phyloP scores from a whole-genome alignment of 1,140 invertebrate genomes.

The Drosophila kurseongensis region DNA sequence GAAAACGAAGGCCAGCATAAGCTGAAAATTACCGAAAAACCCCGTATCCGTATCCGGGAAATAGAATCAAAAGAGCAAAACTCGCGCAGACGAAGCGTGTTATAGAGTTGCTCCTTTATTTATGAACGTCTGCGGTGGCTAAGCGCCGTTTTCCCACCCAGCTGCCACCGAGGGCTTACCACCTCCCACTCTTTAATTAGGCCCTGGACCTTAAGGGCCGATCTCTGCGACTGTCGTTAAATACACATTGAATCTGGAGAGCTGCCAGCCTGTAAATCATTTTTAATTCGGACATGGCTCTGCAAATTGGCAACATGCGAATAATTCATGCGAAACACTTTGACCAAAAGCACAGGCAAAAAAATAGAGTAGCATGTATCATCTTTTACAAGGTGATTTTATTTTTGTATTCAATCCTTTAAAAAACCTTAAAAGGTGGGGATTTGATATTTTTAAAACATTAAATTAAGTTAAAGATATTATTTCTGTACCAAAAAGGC shows the following conservation, averaged over 20 bases:
- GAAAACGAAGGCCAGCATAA: conserved; percentile 70
- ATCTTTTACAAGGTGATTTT: too few species aligned
- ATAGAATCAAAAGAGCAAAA: conserved; percentile 52
- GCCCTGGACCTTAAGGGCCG: background rate
- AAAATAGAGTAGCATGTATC: background rate
- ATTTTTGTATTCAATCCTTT: too few species aligned
- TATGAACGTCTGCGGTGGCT: conserved; percentile 50
- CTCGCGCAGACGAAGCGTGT: conserved; percentile 54
- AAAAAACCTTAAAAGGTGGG: too few species aligned
- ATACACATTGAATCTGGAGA: conserved; percentile 16
- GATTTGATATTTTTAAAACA: too few species aligned
- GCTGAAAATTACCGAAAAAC: conserved; percentile 63
- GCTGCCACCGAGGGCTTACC: background rate
- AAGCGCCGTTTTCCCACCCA: conserved; percentile 21
- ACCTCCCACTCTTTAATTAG: conserved; percentile 8
- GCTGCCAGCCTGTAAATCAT: conserved; percentile 29
- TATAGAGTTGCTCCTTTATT: conserved; percentile 53
- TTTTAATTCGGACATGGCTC: conserved; percentile 14
- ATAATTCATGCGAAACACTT: conserved; percentile 50
- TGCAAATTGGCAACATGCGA: conserved; percentile 37
- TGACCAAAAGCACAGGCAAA: background rate
- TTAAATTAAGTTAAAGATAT: too few species aligned
- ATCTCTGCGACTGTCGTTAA: conserved; percentile 20
- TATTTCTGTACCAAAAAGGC: too few species aligned
- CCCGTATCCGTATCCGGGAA: conserved; percentile 13